A percentile compares a stretch with the other conserved stretches of the same genome.
Evolutionary conservation across 2,888 invertebrate species (phyloP).

Genomic region (Chironomus riparius): DNA sequence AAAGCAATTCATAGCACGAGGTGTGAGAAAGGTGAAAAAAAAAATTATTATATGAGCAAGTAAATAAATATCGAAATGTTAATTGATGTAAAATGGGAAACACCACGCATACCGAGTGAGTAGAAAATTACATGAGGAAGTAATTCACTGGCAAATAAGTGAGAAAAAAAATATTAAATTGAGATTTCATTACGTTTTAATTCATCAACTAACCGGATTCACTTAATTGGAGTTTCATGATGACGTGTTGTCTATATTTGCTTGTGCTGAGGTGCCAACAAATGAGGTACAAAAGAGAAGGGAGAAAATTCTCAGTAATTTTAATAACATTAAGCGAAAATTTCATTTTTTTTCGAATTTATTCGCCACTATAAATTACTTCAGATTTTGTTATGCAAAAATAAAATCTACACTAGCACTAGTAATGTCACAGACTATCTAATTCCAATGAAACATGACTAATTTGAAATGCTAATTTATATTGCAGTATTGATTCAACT

Average conservation of each 20-base stretch:
- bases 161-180: not conserved
- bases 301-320: not conserved
- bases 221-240: not conserved
- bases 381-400: too few relatives aligned
- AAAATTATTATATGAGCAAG: not conserved
- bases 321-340: not conserved
- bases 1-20: not conserved
- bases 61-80: not conserved
- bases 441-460: not conserved
- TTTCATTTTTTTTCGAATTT: too few relatives aligned
- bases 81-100: not conserved
- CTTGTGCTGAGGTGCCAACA: not conserved
- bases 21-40: not conserved
- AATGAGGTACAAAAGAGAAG: not conserved
- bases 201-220: conserved; percentile 3
- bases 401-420: too few relatives aligned
- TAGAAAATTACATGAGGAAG: not conserved
- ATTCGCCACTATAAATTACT: too few relatives aligned
- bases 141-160: conserved; percentile 3
- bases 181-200: not conserved
- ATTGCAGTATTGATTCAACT: not conserved
- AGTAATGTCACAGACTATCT: too few relatives aligned
- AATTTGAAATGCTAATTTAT: not conserved
- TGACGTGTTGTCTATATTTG: not conserved
- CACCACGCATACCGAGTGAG: not conserved